Evolutionary conservation across 1,140 invertebrate species (phyloP).

Genomic region (Procambarus virginalis): DNA sequence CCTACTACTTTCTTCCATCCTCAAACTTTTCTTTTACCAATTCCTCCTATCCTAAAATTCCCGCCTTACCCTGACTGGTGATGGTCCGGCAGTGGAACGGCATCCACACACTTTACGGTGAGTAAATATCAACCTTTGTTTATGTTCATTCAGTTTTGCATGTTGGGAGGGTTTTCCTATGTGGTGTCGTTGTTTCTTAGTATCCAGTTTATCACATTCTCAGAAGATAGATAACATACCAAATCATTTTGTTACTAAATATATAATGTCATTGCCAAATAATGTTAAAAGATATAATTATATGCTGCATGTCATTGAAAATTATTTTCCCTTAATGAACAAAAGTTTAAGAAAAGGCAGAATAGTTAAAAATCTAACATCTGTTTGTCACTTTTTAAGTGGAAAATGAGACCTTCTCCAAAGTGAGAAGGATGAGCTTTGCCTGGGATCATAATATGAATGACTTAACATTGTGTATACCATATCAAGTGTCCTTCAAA

Average conservation of each 20-base stretch:
- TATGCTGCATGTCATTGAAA: neutral
- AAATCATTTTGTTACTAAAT: too few relatives aligned
- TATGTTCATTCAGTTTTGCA: conserved; percentile 28
- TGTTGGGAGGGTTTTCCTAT: conserved; percentile 65
- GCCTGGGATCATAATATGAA: neutral
- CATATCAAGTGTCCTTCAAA: neutral
- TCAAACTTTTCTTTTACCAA: neutral
- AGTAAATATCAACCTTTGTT: conserved; percentile 53
- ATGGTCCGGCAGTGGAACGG: conserved; percentile 65
- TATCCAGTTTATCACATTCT: neutral
- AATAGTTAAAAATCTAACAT: neutral
- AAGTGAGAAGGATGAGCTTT: neutral
- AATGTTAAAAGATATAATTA: neutral
- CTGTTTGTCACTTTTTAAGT: neutral
- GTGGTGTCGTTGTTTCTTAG: neutral
- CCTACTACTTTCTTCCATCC: neutral
- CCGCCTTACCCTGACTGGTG: conserved; percentile 35
- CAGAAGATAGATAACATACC: neutral
- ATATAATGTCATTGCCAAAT: neutral
- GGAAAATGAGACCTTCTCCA: neutral
- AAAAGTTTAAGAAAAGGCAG: neutral
- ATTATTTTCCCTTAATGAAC: neutral
- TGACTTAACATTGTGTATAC: neutral
- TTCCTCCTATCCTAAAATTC: neutral
- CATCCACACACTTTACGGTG: conserved; percentile 68